A percentile compares a stretch with the other conserved stretches of the same genome.
These are phyloP conservation scores for Macquaria ambigua DNA, from an alignment of 2,113 vertebrate species.

Conservation along the genomic window DNA sequence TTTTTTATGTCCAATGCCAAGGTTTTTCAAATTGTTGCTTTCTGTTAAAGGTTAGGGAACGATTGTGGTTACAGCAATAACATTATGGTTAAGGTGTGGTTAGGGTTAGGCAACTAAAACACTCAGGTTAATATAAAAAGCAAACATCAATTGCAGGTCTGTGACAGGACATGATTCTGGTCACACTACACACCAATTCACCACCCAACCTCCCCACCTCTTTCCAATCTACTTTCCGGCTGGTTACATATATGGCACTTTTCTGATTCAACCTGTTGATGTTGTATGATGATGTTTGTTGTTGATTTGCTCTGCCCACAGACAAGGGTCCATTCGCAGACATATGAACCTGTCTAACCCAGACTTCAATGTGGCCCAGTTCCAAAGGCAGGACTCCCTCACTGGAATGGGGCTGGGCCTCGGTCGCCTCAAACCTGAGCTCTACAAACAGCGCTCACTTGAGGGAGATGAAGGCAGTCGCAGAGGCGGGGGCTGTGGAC, in stretches of 20 bases:
- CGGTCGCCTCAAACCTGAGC: conserved; percentile 95
- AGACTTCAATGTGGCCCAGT: conserved; percentile 97
- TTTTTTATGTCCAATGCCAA: not conserved
- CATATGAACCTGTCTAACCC: conserved; percentile 98
- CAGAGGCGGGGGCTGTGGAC: conserved; percentile 89
- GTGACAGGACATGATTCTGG: not conserved
- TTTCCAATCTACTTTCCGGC: not conserved
- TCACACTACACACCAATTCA: not conserved
- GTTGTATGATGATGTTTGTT: not conserved
- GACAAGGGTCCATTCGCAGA: conserved; percentile 94
- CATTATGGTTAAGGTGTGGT: too few species aligned
- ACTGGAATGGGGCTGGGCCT: conserved; percentile 91
- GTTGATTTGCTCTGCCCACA: conserved; percentile 73
- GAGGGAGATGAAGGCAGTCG: conserved; percentile 91
- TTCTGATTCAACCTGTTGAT: conserved; percentile 2
- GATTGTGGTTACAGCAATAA: not conserved
- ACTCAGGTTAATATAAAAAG: not conserved
- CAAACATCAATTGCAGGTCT: not conserved
- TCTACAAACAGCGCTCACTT: conserved; percentile 96
- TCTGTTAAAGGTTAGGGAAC: not conserved
- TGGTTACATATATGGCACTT: not conserved
- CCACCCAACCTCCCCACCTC: not conserved
- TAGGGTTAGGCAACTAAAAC: not conserved
- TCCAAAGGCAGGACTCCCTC: conserved; percentile 96
- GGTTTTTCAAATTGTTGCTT: not conserved